Evolutionary conservation across 64 coral and sea anemone species (phyloP), one percentile per base, ranked within the genome.

Genomic region (Hydrozoanthus tunicans): DNA sequence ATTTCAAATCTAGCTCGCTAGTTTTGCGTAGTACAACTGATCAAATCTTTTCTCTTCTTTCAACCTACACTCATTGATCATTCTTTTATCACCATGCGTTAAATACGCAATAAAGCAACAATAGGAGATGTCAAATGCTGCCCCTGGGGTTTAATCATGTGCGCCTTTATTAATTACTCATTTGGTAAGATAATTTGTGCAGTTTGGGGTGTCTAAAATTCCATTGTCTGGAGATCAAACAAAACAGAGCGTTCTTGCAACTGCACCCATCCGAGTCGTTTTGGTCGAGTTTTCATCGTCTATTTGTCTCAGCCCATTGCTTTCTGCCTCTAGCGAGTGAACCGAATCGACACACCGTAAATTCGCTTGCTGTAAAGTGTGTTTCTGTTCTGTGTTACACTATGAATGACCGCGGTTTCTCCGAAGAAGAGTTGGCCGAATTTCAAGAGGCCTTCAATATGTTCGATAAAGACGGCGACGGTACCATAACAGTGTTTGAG

Each of bases 401-500:
- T 13, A 88, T 88, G 84, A 74, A 88, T 56, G 56, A 88, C 56
- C 55, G 56, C 54, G 84, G 84, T 7, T 88, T 88, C n/a, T 59
- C 56, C 23, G 84, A 88, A 75, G 84, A 88, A 75, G 69, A 88
- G 70, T 25, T 88, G 23, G 55, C 84, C 5, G 84, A 88, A 56
- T 88, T 88, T 88, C 69, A 88, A 74, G 84, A 88, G 59, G 84
- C 84, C n/a, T 88, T 88, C n/a, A 88, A 88, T 57, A 88, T 88
- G 84, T 88, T 88, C 24, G 84, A 88, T 26, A 88, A 88, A 88
- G 84, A 88, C 69, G 84, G 84, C 17, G 84, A 88, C 11, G 84
- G 84, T 4, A 88, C 84, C 6, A 88, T 88, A 58, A 88, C 84
- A 73, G 84, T 88, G 3, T 75, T 59, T 10, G 84, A 88, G 10